These are phyloP conservation scores for Muraenolepis orangiensis DNA, from an alignment of 2,797 vertebrate genomes.

Conservation along the genomic window DNA sequence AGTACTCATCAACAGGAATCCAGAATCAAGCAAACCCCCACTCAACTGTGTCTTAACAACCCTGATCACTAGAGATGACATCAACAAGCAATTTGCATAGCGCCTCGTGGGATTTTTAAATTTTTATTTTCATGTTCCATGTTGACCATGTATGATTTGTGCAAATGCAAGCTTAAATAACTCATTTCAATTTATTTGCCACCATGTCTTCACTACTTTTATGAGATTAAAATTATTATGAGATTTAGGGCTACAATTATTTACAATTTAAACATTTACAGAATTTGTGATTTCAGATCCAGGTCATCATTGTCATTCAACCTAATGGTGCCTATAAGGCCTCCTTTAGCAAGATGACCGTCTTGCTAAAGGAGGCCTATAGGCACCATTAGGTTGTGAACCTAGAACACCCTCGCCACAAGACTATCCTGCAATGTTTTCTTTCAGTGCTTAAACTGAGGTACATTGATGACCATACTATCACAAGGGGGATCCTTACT, in stretches of 20 bases:
- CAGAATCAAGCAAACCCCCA: constrained; percentile 43
- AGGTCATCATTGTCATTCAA: not conserved
- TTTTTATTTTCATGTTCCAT: not conserved
- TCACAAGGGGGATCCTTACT: not conserved
- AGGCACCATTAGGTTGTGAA: not conserved
- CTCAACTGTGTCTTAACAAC: constrained; percentile 74
- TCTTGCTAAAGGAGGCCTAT: not conserved
- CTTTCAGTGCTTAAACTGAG: not conserved
- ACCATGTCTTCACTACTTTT: not conserved
- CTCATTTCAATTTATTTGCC: too few relatives aligned
- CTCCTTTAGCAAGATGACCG: too few relatives aligned
- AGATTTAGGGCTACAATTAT: not conserved
- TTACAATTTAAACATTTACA: not conserved
- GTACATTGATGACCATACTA: not conserved
- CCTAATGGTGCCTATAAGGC: too few relatives aligned
- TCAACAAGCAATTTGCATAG: constrained; percentile 52
- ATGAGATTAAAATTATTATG: too few relatives aligned
- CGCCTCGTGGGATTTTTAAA: not conserved
- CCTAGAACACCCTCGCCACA: not conserved
- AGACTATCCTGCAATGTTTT: too few relatives aligned
- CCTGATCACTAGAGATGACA: constrained; percentile 64
- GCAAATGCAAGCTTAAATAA: too few relatives aligned
- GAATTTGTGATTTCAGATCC: not conserved
- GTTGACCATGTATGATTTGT: too few relatives aligned
- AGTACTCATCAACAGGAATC: constrained; percentile 76